Evolutionary conservation across 1,140 invertebrate species (phyloP), one percentile per base, ranked within the genome.

Genomic region (Ruditapes philippinarum): DNA sequence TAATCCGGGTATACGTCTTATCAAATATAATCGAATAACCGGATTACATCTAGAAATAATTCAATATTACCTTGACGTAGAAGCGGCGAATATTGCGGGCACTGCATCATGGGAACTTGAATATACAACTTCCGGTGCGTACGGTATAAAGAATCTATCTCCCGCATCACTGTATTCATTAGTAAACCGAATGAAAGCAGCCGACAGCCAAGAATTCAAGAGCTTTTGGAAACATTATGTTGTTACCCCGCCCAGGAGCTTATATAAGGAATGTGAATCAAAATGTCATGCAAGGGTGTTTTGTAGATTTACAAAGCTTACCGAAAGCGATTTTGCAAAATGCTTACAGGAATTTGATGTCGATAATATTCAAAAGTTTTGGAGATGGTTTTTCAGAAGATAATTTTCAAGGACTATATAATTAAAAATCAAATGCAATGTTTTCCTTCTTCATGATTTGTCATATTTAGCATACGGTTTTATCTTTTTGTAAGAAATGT

Each of bases 21-120:
- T 98, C 96, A 98, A 98, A 95, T 99, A 98, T 94, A 97, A 99
- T 95, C 98, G 97, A 65, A 97, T 97, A 92, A 97, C 97, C 28
- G 98, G 98, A 91, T 97, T 97, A 96, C 97, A 98, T 73, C 95
- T 98, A 93, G 98, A 99, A 96, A 98, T 98, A 95, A 97, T 97
- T 2, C 98, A 99, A 96, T 98, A 97, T 95, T 98, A 98, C 96
- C 96, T 99, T 94, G 98, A 99, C 95, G 96, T 99, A 90, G 97
- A 97, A 7, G 96, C 97, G 84, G 98, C 98, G 40, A 98, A 98
- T 96, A 95, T 95, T 25, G 96, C 96, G 57, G 96, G 97, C 65
- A 96, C 96, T 87, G 97, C 97, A 3, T 97, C 97, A 14, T 98
- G 98, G 98, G 95, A 96, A 70, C 95, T 97, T 11, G 98, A 98